Base-by-base conservation (phyloP, 64 coral and sea anemone species). In the Pachyseris speciosa region DNA sequence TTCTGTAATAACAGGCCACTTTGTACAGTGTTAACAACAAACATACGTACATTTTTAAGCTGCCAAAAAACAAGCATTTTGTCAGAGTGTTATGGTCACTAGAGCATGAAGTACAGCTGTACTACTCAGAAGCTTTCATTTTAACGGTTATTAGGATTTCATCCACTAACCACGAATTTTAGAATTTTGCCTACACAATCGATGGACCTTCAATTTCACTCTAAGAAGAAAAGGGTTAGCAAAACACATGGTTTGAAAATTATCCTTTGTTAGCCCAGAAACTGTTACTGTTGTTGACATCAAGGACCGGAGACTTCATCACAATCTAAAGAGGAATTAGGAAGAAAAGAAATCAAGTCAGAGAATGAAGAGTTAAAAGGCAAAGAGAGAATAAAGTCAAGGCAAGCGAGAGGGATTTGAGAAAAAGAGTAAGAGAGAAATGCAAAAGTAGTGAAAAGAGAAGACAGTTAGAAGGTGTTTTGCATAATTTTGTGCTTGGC, bases 231-330 rank as follows among this genome's bases (percentile, higher is more conserved):
- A 67, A 11, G 12, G 64, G 6, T 29, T 15, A 67, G 34, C 29
- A 12, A 13, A 67, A 67, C 31, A 67, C 64, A 67, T 67, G 29
- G 15, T 67, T 67, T 67, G 31, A 67, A 79, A 53, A 79, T 34
- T 75, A 44, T 75, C 72, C 72, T 50, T 75, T 75, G 42, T 79
- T 79, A 79, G 5, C 75, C 30, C 57, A 49, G 31, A 79, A 79
- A 79, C 49, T 27, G 31, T 34, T 37, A 57, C 47, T 36, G 75
- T 79, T 57, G 48, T 79, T 57, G 75, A 79, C 75, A 57, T 79
- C 75, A 79, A 79, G 75, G 75, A 19, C 75, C 75, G 57, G 48
- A 79, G 49, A 79, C 49, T 29, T 79, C 75, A 58, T 79, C 75
- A 34, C n/a, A 37, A 79, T 79, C 75, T 79, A 52, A 51, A 79